Evolutionary conservation across 2,888 invertebrate species (phyloP).

Genomic region (Melanotus villosus): DNA sequence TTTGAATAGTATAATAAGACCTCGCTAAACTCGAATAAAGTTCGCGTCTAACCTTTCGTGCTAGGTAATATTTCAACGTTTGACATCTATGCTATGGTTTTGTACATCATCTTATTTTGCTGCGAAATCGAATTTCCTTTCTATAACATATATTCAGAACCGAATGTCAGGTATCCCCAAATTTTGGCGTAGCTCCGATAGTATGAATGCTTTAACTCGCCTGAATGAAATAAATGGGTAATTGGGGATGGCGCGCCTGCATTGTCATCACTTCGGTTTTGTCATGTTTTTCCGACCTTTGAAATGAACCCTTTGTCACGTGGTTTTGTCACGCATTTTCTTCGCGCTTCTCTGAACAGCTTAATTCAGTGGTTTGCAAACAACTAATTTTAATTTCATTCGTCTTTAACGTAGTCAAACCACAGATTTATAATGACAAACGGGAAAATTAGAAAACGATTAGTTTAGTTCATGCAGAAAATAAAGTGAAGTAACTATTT

Average conservation of each 20-base stretch:
- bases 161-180: neutral
- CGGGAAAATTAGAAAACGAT: too few species aligned
- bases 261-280: neutral
- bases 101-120: neutral
- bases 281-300: neutral
- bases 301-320: neutral
- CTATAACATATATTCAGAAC: neutral
- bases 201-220: neutral
- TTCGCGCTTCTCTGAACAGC: neutral
- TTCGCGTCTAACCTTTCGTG: neutral
- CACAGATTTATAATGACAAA: too few species aligned
- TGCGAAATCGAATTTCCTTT: neutral
- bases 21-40: conserved; percentile 8
- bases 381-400: neutral
- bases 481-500: too few species aligned
- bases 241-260: neutral
- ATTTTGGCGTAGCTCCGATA: neutral
- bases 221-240: neutral
- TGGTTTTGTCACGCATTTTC: neutral
- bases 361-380: neutral
- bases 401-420: too few species aligned
- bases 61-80: conserved; percentile 12
- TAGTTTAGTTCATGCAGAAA: too few species aligned
- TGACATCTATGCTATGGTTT: conserved; percentile 8
- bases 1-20: neutral